Conservation (phyloP, 2,113 vertebrate genomes). For the Odontesthes bonariensis region DNA sequence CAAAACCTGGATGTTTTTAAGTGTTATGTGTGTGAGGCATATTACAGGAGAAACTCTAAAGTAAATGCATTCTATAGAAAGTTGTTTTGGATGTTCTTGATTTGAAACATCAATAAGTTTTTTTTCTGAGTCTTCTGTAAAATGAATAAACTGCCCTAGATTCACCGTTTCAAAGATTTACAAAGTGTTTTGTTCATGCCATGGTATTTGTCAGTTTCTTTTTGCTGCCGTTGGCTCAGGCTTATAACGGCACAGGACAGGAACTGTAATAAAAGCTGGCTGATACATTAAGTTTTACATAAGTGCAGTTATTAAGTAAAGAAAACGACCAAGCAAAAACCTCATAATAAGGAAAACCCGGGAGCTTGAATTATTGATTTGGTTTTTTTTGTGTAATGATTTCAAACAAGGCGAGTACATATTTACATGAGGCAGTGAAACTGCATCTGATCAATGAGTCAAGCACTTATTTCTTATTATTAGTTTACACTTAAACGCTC, state of each 20-base stretch:
- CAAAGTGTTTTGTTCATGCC: slow-evolving; percentile 46
- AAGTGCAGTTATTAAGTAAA: slow-evolving; percentile 10
- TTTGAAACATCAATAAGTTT: slow-evolving; percentile 39
- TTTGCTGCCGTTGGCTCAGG: slow-evolving; percentile 38
- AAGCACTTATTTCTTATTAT: slow-evolving; percentile 28
- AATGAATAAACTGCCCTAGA: slow-evolving; percentile 46
- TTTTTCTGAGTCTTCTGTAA: slow-evolving; percentile 20
- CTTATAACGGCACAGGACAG: slow-evolving; percentile 19
- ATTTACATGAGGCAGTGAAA: slow-evolving; percentile 29
- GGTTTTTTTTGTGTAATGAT: slow-evolving; percentile 13
- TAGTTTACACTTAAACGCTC: slow-evolving; percentile 34
- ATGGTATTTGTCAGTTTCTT: slow-evolving; percentile 31
- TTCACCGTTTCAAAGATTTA: slow-evolving; percentile 57
- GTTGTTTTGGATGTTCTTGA: slow-evolving; percentile 31
- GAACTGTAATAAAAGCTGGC: slow-evolving; percentile 17
- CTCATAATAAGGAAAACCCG: neutral
- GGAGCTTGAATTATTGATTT: slow-evolving; percentile 30
- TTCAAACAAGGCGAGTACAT: slow-evolving; percentile 22
- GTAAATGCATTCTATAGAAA: slow-evolving; percentile 22
- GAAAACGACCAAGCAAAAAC: slow-evolving; percentile 19
- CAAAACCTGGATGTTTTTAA: neutral
- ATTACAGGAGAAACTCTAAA: slow-evolving; percentile 11
- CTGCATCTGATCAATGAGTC: slow-evolving; percentile 26
- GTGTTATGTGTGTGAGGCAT: slow-evolving; percentile 9
- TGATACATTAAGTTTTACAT: slow-evolving; percentile 11